These are phyloP conservation scores for Drosophila mettleri DNA, from an alignment of 2,888 invertebrate species.

Conservation along the genomic window DNA sequence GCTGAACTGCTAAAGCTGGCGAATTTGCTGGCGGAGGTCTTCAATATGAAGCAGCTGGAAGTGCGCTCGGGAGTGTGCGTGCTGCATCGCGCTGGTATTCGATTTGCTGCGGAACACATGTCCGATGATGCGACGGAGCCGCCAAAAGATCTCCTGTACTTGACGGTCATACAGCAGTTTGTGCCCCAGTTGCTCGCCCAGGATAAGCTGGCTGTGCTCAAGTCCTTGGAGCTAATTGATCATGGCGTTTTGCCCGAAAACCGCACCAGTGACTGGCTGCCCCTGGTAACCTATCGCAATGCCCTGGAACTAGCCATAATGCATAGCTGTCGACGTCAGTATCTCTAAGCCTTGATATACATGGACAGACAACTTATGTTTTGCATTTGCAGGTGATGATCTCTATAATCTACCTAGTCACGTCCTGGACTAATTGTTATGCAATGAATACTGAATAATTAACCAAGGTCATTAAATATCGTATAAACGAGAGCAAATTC, in stretches of 20 bases:
- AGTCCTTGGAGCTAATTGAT: slow-evolving; percentile 25
- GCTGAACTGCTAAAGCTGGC: slow-evolving; percentile 37
- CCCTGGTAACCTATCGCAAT: slow-evolving; percentile 43
- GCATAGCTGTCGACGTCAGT: slow-evolving; percentile 35
- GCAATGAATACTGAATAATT: neutral
- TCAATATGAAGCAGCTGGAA: slow-evolving; percentile 24
- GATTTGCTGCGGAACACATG: slow-evolving; percentile 30
- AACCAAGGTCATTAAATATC: neutral
- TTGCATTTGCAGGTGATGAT: slow-evolving; percentile 15
- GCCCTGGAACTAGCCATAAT: slow-evolving; percentile 18
- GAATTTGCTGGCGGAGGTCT: slow-evolving; percentile 28
- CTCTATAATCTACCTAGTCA: neutral
- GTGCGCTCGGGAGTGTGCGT: slow-evolving; percentile 35
- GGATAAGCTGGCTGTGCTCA: slow-evolving; percentile 37
- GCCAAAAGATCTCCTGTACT: slow-evolving; percentile 38
- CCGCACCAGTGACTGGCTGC: slow-evolving; percentile 18
- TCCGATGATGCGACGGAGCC: neutral
- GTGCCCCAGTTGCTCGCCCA: slow-evolving; percentile 56
- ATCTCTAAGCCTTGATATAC: accelerated
- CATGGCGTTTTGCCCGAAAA: slow-evolving; percentile 14
- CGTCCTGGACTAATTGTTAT: neutral
- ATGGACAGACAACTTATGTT: neutral
- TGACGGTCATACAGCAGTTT: slow-evolving; percentile 48
- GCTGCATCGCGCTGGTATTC: slow-evolving; percentile 58
- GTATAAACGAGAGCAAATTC: neutral